Percentiles rank a stretch among this genome's conserved stretches.
phyloP scores from a whole-genome alignment of 2,888 invertebrate genomes.

The Leptodirus hochenwartii region DNA sequence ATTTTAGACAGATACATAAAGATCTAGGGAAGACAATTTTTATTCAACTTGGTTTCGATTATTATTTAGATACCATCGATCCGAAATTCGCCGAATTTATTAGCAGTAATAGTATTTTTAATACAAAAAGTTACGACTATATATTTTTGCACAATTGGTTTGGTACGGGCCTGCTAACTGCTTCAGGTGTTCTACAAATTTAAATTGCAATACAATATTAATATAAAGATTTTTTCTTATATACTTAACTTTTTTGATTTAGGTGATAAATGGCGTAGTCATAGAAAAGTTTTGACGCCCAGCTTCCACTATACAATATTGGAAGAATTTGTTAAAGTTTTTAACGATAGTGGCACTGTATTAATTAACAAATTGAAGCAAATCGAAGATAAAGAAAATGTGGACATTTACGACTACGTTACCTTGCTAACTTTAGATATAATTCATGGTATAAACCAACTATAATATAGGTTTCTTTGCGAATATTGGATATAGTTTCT shows the following conservation, averaged over 20 bases:
- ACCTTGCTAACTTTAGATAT: constrained; percentile 40
- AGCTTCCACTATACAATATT: constrained; percentile 64
- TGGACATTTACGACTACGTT: constrained; percentile 43
- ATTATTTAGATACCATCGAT: too few species aligned
- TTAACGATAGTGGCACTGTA: constrained; percentile 41
- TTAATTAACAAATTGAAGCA: constrained; percentile 35
- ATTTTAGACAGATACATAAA: too few species aligned
- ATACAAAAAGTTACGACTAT: background rate
- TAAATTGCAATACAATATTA: too few species aligned
- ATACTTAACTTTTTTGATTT: constrained; percentile 11
- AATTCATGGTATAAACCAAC: constrained; percentile 42
- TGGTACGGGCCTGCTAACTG: background rate
- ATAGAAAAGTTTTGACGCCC: constrained; percentile 55
- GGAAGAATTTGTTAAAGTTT: constrained; percentile 49
- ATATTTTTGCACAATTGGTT: background rate
- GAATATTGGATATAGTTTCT: background rate
- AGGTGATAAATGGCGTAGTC: constrained; percentile 41
- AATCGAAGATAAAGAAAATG: constrained; percentile 22
- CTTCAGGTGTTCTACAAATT: background rate
- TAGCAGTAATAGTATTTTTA: background rate
- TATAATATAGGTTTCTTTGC: constrained; percentile 8
- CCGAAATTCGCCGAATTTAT: constrained; percentile 3
- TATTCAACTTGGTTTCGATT: too few species aligned
- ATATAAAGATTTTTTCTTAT: too few species aligned
- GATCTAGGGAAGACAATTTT: too few species aligned